phyloP scores from a whole-genome alignment of 1,140 invertebrate genomes.

The Drosophila baimaii region DNA sequence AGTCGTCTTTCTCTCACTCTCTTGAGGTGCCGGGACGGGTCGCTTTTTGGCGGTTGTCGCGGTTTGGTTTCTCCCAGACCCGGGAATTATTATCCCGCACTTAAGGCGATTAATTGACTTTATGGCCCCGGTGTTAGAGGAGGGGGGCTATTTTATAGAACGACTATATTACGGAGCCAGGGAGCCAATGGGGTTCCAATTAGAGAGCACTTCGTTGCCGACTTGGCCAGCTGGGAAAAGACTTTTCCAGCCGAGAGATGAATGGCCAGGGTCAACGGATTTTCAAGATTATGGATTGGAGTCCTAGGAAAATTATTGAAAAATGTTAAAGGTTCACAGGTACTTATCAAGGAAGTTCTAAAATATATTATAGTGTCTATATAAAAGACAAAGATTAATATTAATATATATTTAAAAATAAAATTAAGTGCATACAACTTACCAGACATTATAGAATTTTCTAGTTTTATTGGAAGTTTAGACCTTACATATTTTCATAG shows the following conservation, averaged over 20 bases:
- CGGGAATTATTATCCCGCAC: slow-evolving; percentile 69
- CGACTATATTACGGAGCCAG: slow-evolving; percentile 10
- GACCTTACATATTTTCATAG: too few species aligned
- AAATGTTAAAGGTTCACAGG: not conserved
- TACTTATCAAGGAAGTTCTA: not conserved
- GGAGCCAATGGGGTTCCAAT: slow-evolving; percentile 72
- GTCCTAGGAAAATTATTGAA: not conserved
- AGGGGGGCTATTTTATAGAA: slow-evolving; percentile 10
- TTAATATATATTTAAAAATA: not conserved
- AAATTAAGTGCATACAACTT: too few species aligned
- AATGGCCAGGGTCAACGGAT: slow-evolving; percentile 2
- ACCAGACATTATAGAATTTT: too few species aligned
- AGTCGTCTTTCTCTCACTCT: too few species aligned
- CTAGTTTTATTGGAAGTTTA: not conserved
- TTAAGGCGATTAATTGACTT: slow-evolving; percentile 83
- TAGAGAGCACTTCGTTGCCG: slow-evolving; percentile 42
- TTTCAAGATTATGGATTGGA: not conserved
- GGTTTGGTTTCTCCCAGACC: slow-evolving; percentile 70
- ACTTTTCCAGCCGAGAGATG: slow-evolving; percentile 25
- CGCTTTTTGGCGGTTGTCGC: slow-evolving; percentile 80
- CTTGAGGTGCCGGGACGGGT: slow-evolving; percentile 58
- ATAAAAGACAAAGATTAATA: not conserved
- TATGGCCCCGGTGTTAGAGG: slow-evolving; percentile 31
- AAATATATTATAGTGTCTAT: not conserved
- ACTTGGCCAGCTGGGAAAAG: slow-evolving; percentile 44